Evolutionary conservation across 2,888 invertebrate species (phyloP).

Genomic region (Torymus texanus): DNA sequence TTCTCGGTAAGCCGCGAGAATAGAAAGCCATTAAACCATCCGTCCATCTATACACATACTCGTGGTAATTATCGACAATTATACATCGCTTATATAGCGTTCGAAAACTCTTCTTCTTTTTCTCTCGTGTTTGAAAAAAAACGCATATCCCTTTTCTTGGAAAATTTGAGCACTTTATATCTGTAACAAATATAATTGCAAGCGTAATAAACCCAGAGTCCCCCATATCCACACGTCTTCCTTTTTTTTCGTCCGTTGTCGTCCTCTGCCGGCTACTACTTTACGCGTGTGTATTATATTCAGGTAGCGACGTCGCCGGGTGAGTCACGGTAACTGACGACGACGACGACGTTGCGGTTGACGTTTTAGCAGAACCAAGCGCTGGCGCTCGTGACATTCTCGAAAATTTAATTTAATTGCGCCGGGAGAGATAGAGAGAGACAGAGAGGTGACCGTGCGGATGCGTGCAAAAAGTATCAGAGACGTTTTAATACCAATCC

Average conservation of each 20-base stretch:
- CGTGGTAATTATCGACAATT: constrained; percentile 30
- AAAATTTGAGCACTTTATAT: too few species aligned
- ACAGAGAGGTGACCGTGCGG: not conserved
- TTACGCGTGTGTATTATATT: constrained; percentile 19
- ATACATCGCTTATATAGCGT: not conserved
- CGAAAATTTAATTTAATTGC: constrained; percentile 31
- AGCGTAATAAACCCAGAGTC: not conserved
- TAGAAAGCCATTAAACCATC: not conserved
- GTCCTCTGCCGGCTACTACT: not conserved
- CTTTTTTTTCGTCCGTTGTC: constrained; percentile 1
- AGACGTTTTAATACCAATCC: too few species aligned
- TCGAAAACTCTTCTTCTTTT: too few species aligned
- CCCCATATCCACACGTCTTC: not conserved
- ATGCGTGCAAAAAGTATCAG: too few species aligned
- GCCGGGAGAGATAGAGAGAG: too few species aligned
- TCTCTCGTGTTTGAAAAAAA: too few species aligned
- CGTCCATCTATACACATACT: not conserved
- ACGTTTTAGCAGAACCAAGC: constrained; percentile 1
- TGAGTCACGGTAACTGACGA: constrained; percentile 13
- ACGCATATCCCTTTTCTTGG: too few species aligned
- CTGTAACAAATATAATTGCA: too few species aligned
- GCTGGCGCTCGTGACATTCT: constrained; percentile 4
- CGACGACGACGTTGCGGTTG: constrained; percentile 13
- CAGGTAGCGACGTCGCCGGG: constrained; percentile 3
- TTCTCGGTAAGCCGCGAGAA: not conserved